Evolutionary conservation across 2,888 invertebrate genomes (phyloP).

Genomic region (Spilosoma lubricipeda): DNA sequence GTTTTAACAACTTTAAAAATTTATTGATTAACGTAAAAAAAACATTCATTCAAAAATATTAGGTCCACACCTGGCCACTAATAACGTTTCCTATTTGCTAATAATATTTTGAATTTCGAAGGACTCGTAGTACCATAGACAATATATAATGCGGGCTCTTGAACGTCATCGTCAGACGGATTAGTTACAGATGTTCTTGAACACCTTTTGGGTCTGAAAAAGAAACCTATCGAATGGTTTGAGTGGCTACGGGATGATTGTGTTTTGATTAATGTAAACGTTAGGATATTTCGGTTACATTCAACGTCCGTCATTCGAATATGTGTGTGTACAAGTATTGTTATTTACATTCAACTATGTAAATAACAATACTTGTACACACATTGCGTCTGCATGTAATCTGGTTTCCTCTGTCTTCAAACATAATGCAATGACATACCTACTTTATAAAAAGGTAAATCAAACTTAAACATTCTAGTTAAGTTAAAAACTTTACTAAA

Average conservation of each 20-base stretch:
- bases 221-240: slow-evolving; percentile 15
- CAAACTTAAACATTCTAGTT: not conserved
- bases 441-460: not conserved
- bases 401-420: no score
- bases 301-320: not conserved
- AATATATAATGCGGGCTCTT: slow-evolving; percentile 52
- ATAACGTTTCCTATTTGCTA: slow-evolving; percentile 37
- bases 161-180: slow-evolving; percentile 56
- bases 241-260: slow-evolving; percentile 40
- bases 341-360: not conserved
- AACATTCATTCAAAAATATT: not conserved
- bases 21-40: not conserved
- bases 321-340: no score
- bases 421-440: no score
- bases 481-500: not conserved
- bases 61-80: slow-evolving; percentile 47
- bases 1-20: no score
- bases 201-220: slow-evolving; percentile 64
- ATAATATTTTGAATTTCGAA: slow-evolving; percentile 27
- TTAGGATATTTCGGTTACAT: not conserved
- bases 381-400: not conserved
- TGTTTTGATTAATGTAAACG: slow-evolving; percentile 32
- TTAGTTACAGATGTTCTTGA: slow-evolving; percentile 73
- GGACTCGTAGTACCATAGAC: slow-evolving; percentile 22
- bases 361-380: not conserved